These are phyloP conservation scores for Microcebus griseorufus DNA, from an alignment of 2,113 vertebrate genomes.

Conservation along the genomic window DNA sequence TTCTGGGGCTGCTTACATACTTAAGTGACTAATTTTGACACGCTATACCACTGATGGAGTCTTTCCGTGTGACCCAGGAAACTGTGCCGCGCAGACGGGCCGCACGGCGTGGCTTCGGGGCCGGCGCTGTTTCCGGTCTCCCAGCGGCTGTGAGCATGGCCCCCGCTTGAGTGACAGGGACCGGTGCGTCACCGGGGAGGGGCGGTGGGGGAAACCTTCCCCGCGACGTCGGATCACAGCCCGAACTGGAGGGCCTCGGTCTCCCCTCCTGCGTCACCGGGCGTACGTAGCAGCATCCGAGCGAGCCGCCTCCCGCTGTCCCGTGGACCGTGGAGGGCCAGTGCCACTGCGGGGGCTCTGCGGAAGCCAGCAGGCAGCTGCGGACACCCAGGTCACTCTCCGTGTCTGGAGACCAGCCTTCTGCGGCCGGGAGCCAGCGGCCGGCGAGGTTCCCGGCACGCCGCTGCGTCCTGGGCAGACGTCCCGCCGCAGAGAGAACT, in stretches of 20 bases:
- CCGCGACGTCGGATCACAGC: fast-evolving
- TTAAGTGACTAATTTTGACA: slow-evolving; percentile 87
- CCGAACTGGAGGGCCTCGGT: fast-evolving
- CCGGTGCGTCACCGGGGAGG: not conserved
- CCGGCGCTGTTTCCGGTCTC: slow-evolving; percentile 14
- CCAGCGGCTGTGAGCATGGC: slow-evolving; percentile 48
- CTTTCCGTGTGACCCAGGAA: slow-evolving; percentile 80
- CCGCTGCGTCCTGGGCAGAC: not conserved
- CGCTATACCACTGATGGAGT: slow-evolving; percentile 80
- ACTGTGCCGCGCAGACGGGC: slow-evolving; percentile 27
- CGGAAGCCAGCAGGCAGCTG: not conserved
- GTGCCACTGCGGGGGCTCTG: fast-evolving
- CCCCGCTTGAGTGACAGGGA: not conserved
- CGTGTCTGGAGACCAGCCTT: not conserved
- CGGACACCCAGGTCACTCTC: not conserved
- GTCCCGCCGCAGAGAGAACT: fast-evolving
- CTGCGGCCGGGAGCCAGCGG: fast-evolving
- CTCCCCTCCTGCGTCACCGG: fast-evolving
- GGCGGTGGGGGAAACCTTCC: not conserved
- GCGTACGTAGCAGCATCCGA: fast-evolving
- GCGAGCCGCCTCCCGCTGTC: fast-evolving
- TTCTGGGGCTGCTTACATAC: slow-evolving; percentile 84
- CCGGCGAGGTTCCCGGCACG: fast-evolving
- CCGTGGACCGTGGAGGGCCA: fast-evolving
- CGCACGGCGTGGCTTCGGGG: slow-evolving; percentile 26